Conservation (phyloP, 2,113 vertebrate genomes). For the Emydura subglobosa region DNA sequence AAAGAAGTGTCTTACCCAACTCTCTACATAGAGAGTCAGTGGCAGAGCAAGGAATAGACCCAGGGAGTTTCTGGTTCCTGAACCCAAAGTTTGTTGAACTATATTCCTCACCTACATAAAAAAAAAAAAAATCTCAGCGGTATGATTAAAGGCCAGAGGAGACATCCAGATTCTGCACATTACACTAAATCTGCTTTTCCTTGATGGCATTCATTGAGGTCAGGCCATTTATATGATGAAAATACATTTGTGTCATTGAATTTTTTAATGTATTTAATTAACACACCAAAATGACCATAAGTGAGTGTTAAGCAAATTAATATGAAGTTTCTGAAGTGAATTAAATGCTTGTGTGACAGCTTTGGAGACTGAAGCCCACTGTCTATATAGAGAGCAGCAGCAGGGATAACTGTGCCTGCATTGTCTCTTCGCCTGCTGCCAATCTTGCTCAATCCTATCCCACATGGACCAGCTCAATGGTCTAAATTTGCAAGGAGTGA, state of each 20-base stretch:
- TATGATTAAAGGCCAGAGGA: neutral
- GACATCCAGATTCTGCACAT: neutral
- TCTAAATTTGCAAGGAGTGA: neutral
- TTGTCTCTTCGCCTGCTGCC: neutral
- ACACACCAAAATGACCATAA: neutral
- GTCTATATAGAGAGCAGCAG: neutral
- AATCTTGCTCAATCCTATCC: neutral
- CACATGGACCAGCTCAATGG: neutral
- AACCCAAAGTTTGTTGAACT: neutral
- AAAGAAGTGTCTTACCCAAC: neutral
- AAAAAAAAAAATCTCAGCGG: neutral
- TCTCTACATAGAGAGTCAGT: neutral
- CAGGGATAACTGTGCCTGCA: neutral
- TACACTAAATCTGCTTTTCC: neutral
- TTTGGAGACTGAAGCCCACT: neutral
- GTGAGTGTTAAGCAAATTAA: slow-evolving; percentile 7
- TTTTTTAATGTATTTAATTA: slow-evolving; percentile 1
- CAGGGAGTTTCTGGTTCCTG: neutral
- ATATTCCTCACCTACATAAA: neutral
- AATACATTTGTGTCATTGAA: neutral
- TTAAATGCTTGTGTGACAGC: neutral
- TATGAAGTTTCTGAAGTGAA: neutral
- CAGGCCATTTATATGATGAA: neutral
- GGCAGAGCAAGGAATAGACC: neutral
- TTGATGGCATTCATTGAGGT: neutral